phyloP scores from a whole-genome alignment of 2,113 vertebrate species.

The Amazona guildingii region DNA sequence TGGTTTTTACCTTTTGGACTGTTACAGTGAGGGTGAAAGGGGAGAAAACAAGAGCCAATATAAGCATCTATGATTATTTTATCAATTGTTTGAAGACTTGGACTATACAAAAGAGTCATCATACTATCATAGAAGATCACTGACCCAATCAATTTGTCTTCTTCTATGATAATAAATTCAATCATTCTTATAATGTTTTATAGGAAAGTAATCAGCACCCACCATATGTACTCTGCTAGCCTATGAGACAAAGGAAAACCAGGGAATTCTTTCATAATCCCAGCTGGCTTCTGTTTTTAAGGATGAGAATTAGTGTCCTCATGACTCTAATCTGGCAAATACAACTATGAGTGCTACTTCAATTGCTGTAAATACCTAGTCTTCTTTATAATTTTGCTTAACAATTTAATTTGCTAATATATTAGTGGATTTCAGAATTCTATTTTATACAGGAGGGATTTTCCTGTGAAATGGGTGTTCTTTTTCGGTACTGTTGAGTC shows the following conservation, averaged over 20 bases:
- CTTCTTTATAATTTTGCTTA: neutral
- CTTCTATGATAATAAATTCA: neutral
- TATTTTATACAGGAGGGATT: neutral
- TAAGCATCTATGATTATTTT: neutral
- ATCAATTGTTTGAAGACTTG: neutral
- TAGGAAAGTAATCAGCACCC: neutral
- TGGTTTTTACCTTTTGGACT: conserved; percentile 37
- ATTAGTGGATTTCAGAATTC: neutral
- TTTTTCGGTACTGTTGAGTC: neutral
- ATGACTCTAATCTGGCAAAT: conserved; percentile 29
- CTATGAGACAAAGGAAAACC: neutral
- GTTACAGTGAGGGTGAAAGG: neutral
- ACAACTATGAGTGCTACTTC: neutral
- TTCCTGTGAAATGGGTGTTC: neutral
- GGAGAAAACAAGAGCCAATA: neutral
- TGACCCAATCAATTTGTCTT: neutral
- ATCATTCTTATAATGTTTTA: neutral
- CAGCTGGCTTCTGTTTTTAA: neutral
- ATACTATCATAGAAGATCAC: neutral
- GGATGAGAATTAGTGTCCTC: conserved; percentile 15
- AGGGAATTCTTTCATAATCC: conserved; percentile 34
- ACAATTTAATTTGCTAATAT: neutral
- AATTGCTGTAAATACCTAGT: neutral
- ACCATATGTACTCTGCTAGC: neutral
- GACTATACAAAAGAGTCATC: neutral